Evolutionary conservation across 2,888 invertebrate species (phyloP), one percentile per base, ranked within the genome.

Genomic region (Drosophila mayaguana): DNA sequence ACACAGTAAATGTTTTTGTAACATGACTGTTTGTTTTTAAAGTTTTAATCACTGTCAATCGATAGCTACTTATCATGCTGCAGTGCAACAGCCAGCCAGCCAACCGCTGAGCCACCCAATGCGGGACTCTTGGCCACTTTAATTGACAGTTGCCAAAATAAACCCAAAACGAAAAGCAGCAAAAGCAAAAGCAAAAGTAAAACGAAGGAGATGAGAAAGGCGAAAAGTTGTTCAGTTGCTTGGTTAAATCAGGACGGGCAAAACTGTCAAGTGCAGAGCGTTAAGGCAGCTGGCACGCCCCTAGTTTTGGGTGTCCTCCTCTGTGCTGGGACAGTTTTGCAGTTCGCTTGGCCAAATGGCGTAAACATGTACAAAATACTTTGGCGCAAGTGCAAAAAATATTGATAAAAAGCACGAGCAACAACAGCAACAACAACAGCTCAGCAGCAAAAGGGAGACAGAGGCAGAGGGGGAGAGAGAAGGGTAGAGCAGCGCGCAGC

Each of bases 41-140:
- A 87, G 87, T 87, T 86, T 86, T 86, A 86, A 86, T 86, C 87
- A 86, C 85, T 86, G 87, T 87, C 87, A 87, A 87, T 86, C 87
- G 87, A 87, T 86, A 86, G 85, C 85, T 87, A 87, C 87, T 87
- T 87, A 87, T 85, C 87, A 87, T 83, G 84, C 81, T 83, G 80
- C 81, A 80, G 66, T 69, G 77, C 60, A 60, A 66, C 42, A 28
- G 28, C n/a, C 42, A 40, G 28, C 8, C 42, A 20, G 20, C 20
- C 18, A 18, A 3, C n/a, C 18, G 11, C 36, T 28, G 34, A 40
- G 18, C 46, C 42, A 14, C 50, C 72, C 72, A 66, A 73, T 69
- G 66, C 66, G 48, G 61, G 40, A 43, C 55, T 56, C 18, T 56
- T 43, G 55, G 54, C 57, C 67, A 69, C 77, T 69, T 63, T 70